Conservation (phyloP, 2,797 vertebrate species). For the Threskiornis aethiopicus region DNA sequence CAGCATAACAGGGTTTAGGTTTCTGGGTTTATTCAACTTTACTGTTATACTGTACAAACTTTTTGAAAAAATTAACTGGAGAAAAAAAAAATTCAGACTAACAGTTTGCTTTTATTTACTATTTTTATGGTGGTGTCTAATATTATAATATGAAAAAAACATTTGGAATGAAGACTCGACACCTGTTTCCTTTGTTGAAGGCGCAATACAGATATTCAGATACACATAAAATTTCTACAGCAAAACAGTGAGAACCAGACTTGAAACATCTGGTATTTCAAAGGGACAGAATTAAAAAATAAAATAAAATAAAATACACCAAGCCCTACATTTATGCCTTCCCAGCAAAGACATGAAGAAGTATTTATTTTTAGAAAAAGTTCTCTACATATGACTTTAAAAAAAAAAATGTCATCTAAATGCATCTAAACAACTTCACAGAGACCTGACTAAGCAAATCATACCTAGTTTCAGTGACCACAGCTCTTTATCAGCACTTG, state of each 20-base stretch:
- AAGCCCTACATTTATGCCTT: background rate
- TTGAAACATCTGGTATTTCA: constrained; percentile 21
- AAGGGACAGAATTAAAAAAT: background rate
- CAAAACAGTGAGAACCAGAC: background rate
- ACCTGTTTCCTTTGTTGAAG: constrained; percentile 7
- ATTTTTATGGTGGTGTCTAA: background rate
- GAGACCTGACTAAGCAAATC: background rate
- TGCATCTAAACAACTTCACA: background rate
- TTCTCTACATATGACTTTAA: background rate
- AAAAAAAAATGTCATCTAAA: background rate
- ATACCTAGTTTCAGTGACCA: background rate
- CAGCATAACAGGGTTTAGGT: background rate
- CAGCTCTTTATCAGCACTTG: background rate
- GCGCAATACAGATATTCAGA: background rate
- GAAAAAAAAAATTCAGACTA: background rate
- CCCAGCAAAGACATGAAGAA: background rate
- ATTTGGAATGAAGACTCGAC: background rate
- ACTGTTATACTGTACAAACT: background rate
- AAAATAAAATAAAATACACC: background rate
- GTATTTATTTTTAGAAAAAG: constrained; percentile 14
- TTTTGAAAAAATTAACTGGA: background rate
- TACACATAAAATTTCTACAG: background rate
- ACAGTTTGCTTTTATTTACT: background rate
- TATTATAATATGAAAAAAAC: background rate
- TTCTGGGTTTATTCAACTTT: background rate